Evolutionary conservation across 2,113 vertebrate species (phyloP).

Genomic region (Rutilus rutilus): DNA sequence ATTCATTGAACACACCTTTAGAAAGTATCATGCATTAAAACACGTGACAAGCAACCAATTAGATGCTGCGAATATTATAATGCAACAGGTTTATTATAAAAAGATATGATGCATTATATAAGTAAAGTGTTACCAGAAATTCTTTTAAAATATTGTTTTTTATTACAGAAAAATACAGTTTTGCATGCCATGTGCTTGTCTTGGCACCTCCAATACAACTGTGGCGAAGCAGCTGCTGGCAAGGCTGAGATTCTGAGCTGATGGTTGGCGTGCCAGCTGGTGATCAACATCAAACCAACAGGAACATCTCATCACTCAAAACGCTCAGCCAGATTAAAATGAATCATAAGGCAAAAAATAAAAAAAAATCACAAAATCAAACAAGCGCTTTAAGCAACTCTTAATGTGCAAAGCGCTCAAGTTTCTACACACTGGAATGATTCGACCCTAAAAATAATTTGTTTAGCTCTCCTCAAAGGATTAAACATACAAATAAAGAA

Average conservation of each 20-base stretch:
- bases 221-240: background rate
- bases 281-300: constrained; percentile 30
- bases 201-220: background rate
- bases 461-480: constrained; percentile 43
- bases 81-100: too few species aligned
- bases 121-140: too few species aligned
- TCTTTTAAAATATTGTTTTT: background rate
- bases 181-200: background rate
- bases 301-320: constrained; percentile 32
- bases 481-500: constrained; percentile 57
- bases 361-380: constrained; percentile 30
- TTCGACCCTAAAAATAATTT: constrained; percentile 50
- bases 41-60: too few species aligned
- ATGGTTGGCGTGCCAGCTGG: constrained; percentile 6
- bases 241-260: background rate
- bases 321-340: constrained; percentile 39
- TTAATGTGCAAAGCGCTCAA: constrained; percentile 44
- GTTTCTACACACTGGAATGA: constrained; percentile 14
- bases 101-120: too few species aligned
- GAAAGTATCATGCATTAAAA: too few species aligned
- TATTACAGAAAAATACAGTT: background rate
- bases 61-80: too few species aligned
- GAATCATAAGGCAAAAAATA: constrained; percentile 22
- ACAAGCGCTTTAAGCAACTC: constrained; percentile 17
- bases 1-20: too few species aligned